A percentile compares a stretch with the other conserved stretches of the same genome.
Evolutionary conservation across 2,797 vertebrate species (phyloP).

Genomic region (Eulemur rubriventer): DNA sequence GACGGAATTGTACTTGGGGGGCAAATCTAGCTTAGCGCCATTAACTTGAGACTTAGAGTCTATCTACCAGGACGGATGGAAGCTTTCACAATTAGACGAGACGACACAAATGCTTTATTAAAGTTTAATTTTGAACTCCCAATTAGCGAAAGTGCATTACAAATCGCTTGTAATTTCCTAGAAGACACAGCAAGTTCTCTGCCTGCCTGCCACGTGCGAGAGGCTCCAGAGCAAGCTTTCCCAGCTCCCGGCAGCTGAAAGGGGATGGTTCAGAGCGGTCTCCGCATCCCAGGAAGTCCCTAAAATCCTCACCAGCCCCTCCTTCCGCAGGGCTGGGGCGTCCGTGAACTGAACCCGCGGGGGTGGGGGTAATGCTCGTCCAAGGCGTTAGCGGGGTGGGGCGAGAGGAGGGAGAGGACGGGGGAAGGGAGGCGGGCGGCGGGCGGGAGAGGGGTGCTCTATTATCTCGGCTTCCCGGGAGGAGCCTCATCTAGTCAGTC

Average conservation of each 20-base stretch:
- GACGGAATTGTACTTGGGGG: slow-evolving; percentile 59
- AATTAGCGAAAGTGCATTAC: slow-evolving; percentile 74
- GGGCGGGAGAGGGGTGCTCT: neutral
- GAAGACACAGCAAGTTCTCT: slow-evolving; percentile 69
- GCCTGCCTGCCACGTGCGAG: slow-evolving; percentile 65
- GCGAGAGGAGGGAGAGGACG: neutral
- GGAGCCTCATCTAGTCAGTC: slow-evolving; percentile 29
- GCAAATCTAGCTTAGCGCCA: slow-evolving; percentile 59
- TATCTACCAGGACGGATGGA: slow-evolving; percentile 68
- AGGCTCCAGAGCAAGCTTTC: neutral
- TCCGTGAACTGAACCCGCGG: neutral
- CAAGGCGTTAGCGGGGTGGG: neutral
- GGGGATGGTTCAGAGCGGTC: slow-evolving; percentile 22
- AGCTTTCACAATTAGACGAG: slow-evolving; percentile 76
- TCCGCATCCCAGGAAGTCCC: slow-evolving; percentile 43
- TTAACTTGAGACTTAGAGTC: slow-evolving; percentile 65
- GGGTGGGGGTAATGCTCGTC: neutral
- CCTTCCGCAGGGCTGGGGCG: neutral
- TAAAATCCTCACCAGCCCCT: slow-evolving; percentile 8
- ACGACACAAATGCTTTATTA: slow-evolving; percentile 79
- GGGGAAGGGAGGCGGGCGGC: neutral
- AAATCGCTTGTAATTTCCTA: slow-evolving; percentile 75
- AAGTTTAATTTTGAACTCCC: slow-evolving; percentile 80
- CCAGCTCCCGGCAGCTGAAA: neutral
- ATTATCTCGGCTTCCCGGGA: neutral